Evolutionary conservation across 2,888 invertebrate species (phyloP), one percentile per base, ranked within the genome.

Genomic region (Rhingia campestris): DNA sequence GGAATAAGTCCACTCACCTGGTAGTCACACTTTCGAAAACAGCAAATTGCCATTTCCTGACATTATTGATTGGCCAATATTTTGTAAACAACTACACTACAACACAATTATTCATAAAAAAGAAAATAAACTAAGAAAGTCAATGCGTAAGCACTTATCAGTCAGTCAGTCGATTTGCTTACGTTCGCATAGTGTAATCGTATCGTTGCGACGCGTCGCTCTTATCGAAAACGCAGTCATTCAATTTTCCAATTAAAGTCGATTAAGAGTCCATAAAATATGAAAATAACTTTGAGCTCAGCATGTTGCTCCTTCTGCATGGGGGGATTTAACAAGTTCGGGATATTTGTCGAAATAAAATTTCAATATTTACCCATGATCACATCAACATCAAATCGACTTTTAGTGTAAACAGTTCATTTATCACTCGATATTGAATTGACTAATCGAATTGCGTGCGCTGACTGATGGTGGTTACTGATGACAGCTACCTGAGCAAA

Each of bases 201-300:
- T 41, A 35, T 43, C 30, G 33, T 45, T 22, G 22, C 22, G 22
- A 22, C 22, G 22, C 22, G n/a, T n/a, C 37, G 7, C 30, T 7
- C 49, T 64, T 69, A 74, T 75, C 81, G 45, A 45, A 33, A n/a
- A 41, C 45, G 41, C 58, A 70, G 39, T 79, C 53, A 81, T 70
- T 69, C 81, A 58, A 7, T 59, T 75, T 81, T 81, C 75, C 75
- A 75, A 70, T 81, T 75, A 75, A 75, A 75, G 81, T 53, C 81
- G 75, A 81, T 81, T 81, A 75, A 64, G 32, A 43, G 47, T 45
- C 35, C 47, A 80, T 66, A 61, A 80, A 74, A 56, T 39, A 6
- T 32, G 45, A 37, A 22, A 58, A 51, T 45, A 49, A 51, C 51
- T 22, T 22, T 64, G 39, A 22, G 9, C 12, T 37, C 12, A 5